Conservation (phyloP, 1,140 invertebrate species). For the Caerostris darwini region DNA sequence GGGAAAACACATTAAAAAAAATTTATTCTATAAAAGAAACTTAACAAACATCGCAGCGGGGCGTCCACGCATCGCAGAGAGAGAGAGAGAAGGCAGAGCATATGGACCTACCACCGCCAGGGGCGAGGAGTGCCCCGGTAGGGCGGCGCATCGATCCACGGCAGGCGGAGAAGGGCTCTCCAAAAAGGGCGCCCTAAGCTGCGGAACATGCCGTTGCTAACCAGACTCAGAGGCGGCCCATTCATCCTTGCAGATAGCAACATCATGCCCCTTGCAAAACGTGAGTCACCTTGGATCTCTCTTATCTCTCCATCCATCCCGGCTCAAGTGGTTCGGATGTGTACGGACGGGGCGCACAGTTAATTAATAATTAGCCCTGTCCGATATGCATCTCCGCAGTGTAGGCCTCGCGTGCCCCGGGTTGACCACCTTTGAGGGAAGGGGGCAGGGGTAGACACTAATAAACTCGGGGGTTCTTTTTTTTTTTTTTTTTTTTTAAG, state of each 20-base stretch:
- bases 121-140: slow-evolving; percentile 16
- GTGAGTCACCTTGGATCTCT: slow-evolving; percentile 75
- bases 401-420: not conserved
- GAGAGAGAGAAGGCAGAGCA: not conserved
- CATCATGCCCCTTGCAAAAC: slow-evolving; percentile 61
- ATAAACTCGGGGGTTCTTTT: slow-evolving; percentile 50
- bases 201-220: slow-evolving; percentile 76
- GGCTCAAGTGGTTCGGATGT: slow-evolving; percentile 46
- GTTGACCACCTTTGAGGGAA: slow-evolving; percentile 2
- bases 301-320: slow-evolving; percentile 51
- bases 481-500: slow-evolving; percentile 25
- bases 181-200: slow-evolving; percentile 73
- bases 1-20: slow-evolving; percentile 27
- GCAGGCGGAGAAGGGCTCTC: slow-evolving; percentile 42
- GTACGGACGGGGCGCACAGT: slow-evolving; percentile 58
- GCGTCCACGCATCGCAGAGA: slow-evolving; percentile 7
- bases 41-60: slow-evolving; percentile 54
- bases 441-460: slow-evolving; percentile 22
- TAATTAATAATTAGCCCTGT: slow-evolving; percentile 76
- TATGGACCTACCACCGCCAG: slow-evolving; percentile 18
- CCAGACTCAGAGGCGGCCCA: slow-evolving; percentile 68
- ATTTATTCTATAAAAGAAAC: slow-evolving; percentile 1
- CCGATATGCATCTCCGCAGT: slow-evolving; percentile 40
- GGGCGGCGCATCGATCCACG: slow-evolving; percentile 43
- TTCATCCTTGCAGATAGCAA: slow-evolving; percentile 75